Evolutionary conservation across 1,140 invertebrate species (phyloP).

Genomic region (Luehdorfia chinensis): DNA sequence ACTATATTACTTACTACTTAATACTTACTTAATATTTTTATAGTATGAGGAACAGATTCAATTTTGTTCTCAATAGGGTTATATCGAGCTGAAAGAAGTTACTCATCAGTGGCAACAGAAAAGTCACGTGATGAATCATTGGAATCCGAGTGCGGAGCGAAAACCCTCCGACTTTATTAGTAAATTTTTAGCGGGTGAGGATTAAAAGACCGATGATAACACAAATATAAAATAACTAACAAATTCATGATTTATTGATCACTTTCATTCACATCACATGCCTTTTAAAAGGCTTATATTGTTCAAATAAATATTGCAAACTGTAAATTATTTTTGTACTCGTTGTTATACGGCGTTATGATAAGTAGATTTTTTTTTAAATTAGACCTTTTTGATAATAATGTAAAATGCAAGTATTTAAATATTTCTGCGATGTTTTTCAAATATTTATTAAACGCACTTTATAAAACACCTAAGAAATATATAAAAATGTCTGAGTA

Average conservation of each 20-base stretch:
- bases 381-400: background rate
- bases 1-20: too few relatives aligned
- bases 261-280: conserved; percentile 59
- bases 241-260: conserved; percentile 53
- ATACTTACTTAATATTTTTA: too few relatives aligned
- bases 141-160: conserved; percentile 87
- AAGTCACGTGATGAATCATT: conserved; percentile 89
- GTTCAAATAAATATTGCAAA: conserved; percentile 22
- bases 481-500: too few relatives aligned
- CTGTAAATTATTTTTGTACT: conserved; percentile 5
- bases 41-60: too few relatives aligned
- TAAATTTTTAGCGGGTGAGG: conserved; percentile 87
- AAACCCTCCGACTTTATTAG: conserved; percentile 92
- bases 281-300: conserved; percentile 46
- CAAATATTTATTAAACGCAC: too few relatives aligned
- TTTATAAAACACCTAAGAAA: too few relatives aligned
- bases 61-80: conserved; percentile 82
- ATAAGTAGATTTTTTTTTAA: background rate
- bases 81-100: conserved; percentile 94
- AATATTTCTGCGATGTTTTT: too few relatives aligned
- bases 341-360: background rate
- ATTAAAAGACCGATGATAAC: conserved; percentile 56
- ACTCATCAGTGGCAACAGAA: conserved; percentile 91
- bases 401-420: too few relatives aligned
- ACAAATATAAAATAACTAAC: conserved; percentile 36